A percentile compares a stretch with the other conserved stretches of the same genome.
phyloP scores from a whole-genome alignment of 2,888 invertebrate species.

The Plusia festucae region DNA sequence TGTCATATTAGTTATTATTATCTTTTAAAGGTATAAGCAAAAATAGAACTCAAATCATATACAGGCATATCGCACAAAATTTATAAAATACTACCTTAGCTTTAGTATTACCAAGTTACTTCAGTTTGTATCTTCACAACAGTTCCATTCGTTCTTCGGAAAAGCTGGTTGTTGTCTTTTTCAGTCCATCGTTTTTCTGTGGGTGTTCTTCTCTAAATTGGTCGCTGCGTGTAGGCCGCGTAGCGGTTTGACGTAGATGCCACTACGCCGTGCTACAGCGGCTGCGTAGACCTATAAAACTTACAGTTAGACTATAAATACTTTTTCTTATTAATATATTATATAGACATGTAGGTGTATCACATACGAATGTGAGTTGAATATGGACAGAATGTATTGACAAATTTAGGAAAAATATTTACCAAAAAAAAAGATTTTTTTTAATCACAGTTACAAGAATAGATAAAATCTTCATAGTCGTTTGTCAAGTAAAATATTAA shows the following conservation, averaged over 20 bases:
- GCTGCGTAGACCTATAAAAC: constrained; percentile 66
- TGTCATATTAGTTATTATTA: too few species aligned
- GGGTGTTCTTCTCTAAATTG: constrained; percentile 65
- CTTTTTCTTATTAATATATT: neutral
- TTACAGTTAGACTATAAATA: neutral
- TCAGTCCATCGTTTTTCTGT: constrained; percentile 44
- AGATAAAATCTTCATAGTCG: too few species aligned
- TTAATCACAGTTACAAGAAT: too few species aligned
- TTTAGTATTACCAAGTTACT: neutral
- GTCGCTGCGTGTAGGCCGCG: constrained; percentile 65
- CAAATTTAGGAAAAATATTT: too few species aligned
- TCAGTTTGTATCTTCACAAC: neutral
- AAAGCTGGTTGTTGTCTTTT: constrained; percentile 48
- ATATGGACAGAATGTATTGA: too few species aligned
- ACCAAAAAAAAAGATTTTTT: too few species aligned
- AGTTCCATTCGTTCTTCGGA: constrained; percentile 26
- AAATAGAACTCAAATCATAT: too few species aligned
- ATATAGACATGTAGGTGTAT: too few species aligned
- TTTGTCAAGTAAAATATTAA: too few species aligned
- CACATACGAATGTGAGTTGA: too few species aligned
- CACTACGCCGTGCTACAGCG: constrained; percentile 67
- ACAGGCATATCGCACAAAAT: neutral
- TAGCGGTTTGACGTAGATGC: constrained; percentile 73
- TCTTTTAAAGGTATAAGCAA: too few species aligned
- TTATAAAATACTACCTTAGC: neutral